phyloP scores from a whole-genome alignment of 2,113 vertebrate species.

The Upupa epops region DNA sequence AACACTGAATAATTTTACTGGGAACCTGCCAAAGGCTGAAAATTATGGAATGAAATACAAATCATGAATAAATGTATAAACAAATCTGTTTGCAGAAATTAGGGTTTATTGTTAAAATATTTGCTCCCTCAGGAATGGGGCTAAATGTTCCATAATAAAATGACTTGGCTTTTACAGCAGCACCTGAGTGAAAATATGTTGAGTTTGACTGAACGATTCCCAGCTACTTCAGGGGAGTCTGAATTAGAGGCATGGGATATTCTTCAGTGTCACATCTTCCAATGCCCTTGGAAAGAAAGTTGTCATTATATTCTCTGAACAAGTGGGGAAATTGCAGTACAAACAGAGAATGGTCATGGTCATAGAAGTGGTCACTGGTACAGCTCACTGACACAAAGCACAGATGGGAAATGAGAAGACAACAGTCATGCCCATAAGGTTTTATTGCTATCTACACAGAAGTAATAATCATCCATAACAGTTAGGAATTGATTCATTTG shows the following conservation, averaged over 20 bases:
- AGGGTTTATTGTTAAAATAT: background rate
- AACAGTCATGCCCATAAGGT: background rate
- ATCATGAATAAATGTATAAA: slow-evolving; percentile 16
- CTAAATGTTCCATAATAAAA: background rate
- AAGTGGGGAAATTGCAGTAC: background rate
- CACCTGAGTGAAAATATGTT: background rate
- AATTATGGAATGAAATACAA: background rate
- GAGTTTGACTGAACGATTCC: background rate
- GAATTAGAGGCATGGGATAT: background rate
- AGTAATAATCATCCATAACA: slow-evolving; percentile 12
- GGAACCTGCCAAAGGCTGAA: background rate
- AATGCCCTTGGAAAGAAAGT: background rate
- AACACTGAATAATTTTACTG: background rate
- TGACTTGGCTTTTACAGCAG: background rate
- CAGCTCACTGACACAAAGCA: background rate
- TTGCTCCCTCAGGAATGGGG: background rate
- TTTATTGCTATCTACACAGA: slow-evolving; percentile 6
- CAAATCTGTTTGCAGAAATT: slow-evolving; percentile 20
- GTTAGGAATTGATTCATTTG: background rate
- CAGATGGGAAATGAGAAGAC: slow-evolving; percentile 18
- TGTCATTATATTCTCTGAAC: background rate
- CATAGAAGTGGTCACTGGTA: background rate
- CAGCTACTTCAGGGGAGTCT: background rate
- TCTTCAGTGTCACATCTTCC: background rate
- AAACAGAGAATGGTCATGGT: background rate